phyloP scores from a whole-genome alignment of 1,140 invertebrate species.

The Drosophila sechellia region DNA sequence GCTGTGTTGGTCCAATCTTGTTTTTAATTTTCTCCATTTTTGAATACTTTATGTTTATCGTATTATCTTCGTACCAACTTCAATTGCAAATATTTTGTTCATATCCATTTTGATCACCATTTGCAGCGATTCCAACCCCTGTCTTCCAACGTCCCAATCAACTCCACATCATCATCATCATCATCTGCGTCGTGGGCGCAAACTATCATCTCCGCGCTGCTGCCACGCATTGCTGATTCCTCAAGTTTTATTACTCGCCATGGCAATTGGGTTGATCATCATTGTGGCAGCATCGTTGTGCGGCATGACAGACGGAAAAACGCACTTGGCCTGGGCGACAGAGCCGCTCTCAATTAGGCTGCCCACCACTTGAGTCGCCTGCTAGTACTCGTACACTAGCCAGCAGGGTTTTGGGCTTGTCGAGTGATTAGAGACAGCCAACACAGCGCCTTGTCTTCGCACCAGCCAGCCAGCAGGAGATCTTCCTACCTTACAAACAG shows the following conservation, averaged over 20 bases:
- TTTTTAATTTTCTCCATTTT: too few relatives aligned
- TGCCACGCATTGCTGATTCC: conserved; percentile 76
- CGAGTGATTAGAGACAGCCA: conserved; percentile 52
- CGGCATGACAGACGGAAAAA: conserved; percentile 54
- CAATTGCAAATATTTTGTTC: neutral
- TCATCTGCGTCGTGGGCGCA: conserved; percentile 60
- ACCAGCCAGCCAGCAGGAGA: conserved; percentile 38
- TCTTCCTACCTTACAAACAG: conserved; percentile 24
- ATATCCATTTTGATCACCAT: neutral
- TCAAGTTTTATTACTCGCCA: conserved; percentile 61
- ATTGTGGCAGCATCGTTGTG: conserved; percentile 41
- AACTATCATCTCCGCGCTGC: conserved; percentile 59
- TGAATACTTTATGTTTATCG: neutral
- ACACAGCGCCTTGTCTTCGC: conserved; percentile 29
- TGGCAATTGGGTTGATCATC: conserved; percentile 75
- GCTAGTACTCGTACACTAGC: conserved; percentile 40
- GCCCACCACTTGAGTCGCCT: conserved; percentile 64
- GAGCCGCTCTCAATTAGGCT: conserved; percentile 76
- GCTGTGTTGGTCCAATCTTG: too few relatives aligned
- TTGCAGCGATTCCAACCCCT: conserved; percentile 17
- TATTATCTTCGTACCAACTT: neutral
- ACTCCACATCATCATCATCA: conserved; percentile 33
- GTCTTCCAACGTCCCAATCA: conserved; percentile 31
- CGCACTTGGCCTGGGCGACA: conserved; percentile 61
- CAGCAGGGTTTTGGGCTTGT: conserved; percentile 56